Evolutionary conservation across 2,113 vertebrate species (phyloP).

Genomic region (Otolemur garnettii): DNA sequence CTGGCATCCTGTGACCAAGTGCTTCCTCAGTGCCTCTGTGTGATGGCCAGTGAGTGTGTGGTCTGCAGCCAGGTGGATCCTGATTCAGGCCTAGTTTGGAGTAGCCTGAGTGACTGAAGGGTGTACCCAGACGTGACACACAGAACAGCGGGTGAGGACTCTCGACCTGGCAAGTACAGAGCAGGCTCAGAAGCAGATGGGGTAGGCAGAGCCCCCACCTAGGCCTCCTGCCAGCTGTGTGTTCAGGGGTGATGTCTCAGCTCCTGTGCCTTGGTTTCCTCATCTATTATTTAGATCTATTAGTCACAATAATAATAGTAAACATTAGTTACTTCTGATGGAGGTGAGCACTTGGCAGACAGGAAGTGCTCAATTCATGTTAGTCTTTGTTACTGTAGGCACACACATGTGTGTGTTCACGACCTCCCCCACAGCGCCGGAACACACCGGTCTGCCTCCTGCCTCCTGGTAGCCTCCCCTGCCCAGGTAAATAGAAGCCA

Average conservation of each 20-base stretch:
- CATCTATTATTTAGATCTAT: background rate
- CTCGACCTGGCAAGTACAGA: background rate
- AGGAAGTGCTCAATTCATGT: background rate
- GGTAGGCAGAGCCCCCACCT: background rate
- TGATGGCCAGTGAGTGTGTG: background rate
- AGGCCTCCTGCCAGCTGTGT: background rate
- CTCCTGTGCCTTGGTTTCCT: background rate
- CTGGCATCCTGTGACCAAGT: background rate
- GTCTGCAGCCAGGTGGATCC: background rate
- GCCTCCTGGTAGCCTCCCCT: background rate
- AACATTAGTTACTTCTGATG: background rate
- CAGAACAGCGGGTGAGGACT: background rate
- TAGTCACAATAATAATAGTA: background rate
- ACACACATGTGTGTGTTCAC: background rate
- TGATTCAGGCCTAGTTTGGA: background rate
- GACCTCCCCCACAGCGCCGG: background rate
- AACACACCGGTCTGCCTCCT: background rate
- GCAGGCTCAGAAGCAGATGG: background rate
- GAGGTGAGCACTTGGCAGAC: background rate
- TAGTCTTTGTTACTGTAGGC: background rate
- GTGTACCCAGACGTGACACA: background rate
- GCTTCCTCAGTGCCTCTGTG: background rate
- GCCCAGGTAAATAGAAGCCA: background rate
- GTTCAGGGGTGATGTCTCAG: background rate
- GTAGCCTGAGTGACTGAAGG: background rate